Conservation (phyloP, 1,140 invertebrate genomes). For the Popillia japonica region DNA sequence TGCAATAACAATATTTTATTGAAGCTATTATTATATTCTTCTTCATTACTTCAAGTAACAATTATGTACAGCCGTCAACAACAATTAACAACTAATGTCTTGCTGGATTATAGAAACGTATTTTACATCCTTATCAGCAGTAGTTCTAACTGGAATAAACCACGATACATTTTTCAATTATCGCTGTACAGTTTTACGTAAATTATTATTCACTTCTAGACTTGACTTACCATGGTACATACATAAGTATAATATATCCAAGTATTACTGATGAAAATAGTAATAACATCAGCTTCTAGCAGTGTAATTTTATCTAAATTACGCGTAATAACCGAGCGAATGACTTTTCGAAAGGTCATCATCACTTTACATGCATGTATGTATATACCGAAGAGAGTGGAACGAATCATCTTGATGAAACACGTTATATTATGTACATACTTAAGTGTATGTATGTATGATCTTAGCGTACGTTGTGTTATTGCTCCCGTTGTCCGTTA, state of each 20-base stretch:
- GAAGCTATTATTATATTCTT: too few relatives aligned
- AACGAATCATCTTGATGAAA: conserved; percentile 17
- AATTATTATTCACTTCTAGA: too few relatives aligned
- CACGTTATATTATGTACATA: conserved; percentile 8
- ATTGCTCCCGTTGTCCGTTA: not conserved
- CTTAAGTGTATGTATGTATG: not conserved
- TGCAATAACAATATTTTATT: too few relatives aligned
- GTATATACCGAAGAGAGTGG: not conserved
- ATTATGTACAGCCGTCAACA: too few relatives aligned
- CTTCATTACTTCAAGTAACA: too few relatives aligned
- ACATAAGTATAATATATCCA: not conserved
- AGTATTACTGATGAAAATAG: not conserved
- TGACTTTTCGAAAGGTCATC: conserved; percentile 31
- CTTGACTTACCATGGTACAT: too few relatives aligned
- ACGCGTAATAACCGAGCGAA: conserved; percentile 23
- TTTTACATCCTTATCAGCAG: too few relatives aligned
- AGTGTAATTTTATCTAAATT: conserved; percentile 28
- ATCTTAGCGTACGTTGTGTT: not conserved
- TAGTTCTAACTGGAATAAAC: not conserved
- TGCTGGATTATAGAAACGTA: too few relatives aligned
- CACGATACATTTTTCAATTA: not conserved
- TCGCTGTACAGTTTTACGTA: not conserved
- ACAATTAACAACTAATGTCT: too few relatives aligned
- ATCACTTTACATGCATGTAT: not conserved
- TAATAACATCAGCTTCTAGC: conserved; percentile 20